Conservation (phyloP, 2,113 vertebrate genomes). For the Bos indicus region DNA sequence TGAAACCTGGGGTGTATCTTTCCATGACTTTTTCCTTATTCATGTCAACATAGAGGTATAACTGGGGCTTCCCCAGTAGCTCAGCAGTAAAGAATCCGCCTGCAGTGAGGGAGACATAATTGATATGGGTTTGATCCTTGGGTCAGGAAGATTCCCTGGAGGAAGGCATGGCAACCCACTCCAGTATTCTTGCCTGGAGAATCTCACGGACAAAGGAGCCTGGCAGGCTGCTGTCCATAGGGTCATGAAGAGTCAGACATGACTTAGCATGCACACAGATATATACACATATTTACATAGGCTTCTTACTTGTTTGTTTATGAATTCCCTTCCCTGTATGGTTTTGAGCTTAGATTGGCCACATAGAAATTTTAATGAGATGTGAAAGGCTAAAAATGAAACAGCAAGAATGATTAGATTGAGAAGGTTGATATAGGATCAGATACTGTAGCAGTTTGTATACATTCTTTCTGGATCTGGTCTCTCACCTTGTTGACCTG, state of each 20-base stretch:
- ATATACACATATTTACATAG: not conserved
- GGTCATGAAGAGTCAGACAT: not conserved
- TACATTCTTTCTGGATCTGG: not conserved
- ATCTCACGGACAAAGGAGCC: not conserved
- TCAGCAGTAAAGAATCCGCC: not conserved
- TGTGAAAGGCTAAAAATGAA: constrained; percentile 19
- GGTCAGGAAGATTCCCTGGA: not conserved
- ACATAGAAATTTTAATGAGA: not conserved
- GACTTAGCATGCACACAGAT: not conserved
- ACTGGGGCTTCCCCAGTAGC: not conserved
- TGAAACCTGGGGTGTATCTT: not conserved
- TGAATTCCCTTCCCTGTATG: not conserved
- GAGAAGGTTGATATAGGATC: not conserved
- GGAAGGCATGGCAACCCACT: not conserved
- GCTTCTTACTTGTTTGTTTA: not conserved
- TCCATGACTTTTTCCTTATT: not conserved
- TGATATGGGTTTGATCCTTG: not conserved
- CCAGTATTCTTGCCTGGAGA: not conserved
- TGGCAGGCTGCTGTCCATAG: not conserved
- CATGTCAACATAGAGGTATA: not conserved
- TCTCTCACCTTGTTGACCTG: not conserved
- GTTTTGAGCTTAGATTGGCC: not conserved
- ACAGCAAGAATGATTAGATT: not conserved
- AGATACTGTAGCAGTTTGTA: not conserved
- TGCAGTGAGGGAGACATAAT: not conserved